Evolutionary conservation across 2,113 vertebrate genomes (phyloP), one percentile per base, ranked within the genome.

Genomic region (Chaenogobius annularis): DNA sequence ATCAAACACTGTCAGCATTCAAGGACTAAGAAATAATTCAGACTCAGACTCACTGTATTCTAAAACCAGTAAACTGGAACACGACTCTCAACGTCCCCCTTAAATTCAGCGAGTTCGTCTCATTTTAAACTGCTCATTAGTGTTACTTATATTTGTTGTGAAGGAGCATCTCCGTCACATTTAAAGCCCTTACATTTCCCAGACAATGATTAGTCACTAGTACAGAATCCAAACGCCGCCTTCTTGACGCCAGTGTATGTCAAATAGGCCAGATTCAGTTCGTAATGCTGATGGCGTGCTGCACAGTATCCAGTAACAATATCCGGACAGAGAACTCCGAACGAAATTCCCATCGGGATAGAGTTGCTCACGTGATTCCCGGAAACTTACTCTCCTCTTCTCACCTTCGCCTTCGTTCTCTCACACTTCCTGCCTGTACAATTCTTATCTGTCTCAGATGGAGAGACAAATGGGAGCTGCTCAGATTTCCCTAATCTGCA

Each of bases 361-460:
- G 26, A 31, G 26, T 40, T 11, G 3, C 61, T 66, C 35, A 22
- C 73, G 52, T 66, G 82, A 87, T 84, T 90, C 79, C 89, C 85
- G 78, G 85, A 82, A 90, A 92, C 83, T 73, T 78, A 78, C 75
- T 84, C 82, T 78, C 55, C 71, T 56, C 73, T 82, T 46, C 70
- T 79, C 78, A 69, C 75, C 66, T 69, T 73, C 67, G 55, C 68
- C 72, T 80, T 85, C 88, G 83, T 87, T 87, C 77, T 69, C 85
- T 79, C 79, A 74, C 78, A 75, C 78, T 76, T 81, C 78, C 68
- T 81, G 78, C 75, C 84, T 74, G 37, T 73, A 73, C 13, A 63
- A 74, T 87, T 89, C 85, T 88, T 88, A 92, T 90, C 90, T 79
- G 67, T 71, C 66, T 43, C 76, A 55, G 59, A 66, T 77, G 73